Conservation (phyloP, 1,140 invertebrate species). For the Elymnias hypermnestra region DNA sequence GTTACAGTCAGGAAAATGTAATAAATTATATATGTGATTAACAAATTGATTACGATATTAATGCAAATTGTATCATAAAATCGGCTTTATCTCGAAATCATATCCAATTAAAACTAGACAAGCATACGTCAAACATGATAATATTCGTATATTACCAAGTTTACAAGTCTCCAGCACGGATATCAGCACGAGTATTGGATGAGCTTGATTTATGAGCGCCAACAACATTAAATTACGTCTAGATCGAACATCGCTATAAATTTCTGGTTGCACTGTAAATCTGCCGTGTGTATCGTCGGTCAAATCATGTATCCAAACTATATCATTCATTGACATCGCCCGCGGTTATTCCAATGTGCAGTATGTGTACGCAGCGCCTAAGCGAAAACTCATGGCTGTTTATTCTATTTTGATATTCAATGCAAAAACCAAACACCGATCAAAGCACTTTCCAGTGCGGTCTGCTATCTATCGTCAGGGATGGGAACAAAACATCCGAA, state of each 20-base stretch:
- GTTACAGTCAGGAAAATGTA: too few relatives aligned
- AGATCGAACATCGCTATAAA: slow-evolving; percentile 71
- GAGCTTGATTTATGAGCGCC: slow-evolving; percentile 65
- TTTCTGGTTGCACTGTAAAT: slow-evolving; percentile 68
- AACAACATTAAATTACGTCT: slow-evolving; percentile 74
- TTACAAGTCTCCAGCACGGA: slow-evolving; percentile 42
- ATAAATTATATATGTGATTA: too few relatives aligned
- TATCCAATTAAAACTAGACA: slow-evolving; percentile 34
- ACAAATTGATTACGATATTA: too few relatives aligned
- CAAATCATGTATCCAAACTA: slow-evolving; percentile 64
- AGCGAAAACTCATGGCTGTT: slow-evolving; percentile 13
- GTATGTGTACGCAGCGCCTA: slow-evolving; percentile 7
- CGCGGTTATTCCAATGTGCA: slow-evolving; percentile 17
- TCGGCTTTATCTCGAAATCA: slow-evolving; percentile 10
- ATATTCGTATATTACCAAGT: slow-evolving; percentile 25
- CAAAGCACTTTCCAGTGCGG: too few relatives aligned
- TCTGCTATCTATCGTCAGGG: too few relatives aligned
- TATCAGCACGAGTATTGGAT: slow-evolving; percentile 55
- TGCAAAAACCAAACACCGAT: neutral
- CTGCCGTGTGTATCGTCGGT: slow-evolving; percentile 62
- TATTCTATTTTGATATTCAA: slow-evolving; percentile 3
- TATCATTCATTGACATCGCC: slow-evolving; percentile 48
- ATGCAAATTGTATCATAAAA: slow-evolving; percentile 6
- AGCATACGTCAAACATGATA: slow-evolving; percentile 13
- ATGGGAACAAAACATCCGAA: too few relatives aligned